Percentiles rank a stretch among this genome's conserved stretches.
phyloP scores from a whole-genome alignment of 2,113 vertebrate genomes.

The Upupa epops region DNA sequence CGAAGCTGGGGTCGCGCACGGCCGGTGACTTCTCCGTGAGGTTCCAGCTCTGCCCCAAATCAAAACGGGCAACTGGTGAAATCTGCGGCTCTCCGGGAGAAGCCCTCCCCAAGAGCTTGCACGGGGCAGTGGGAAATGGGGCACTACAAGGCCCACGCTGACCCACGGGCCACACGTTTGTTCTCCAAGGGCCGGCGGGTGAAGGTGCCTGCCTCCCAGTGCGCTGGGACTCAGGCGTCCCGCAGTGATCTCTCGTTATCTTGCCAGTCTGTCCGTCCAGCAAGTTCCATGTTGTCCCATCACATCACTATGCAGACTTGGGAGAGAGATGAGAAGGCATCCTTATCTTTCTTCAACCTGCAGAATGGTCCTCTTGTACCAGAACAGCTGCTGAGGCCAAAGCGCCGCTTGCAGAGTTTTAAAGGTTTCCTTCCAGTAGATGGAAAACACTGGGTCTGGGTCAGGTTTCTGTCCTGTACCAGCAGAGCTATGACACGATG shows the following conservation, averaged over 20 bases:
- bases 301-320: background rate
- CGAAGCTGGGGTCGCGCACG: too few relatives aligned
- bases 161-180: background rate
- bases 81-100: background rate
- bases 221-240: background rate
- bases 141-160: background rate
- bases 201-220: background rate
- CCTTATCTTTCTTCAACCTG: background rate
- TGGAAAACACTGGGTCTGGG: background rate
- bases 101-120: background rate
- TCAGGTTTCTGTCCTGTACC: background rate
- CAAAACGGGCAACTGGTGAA: background rate
- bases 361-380: background rate
- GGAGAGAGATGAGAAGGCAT: background rate
- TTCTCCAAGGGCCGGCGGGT: too few relatives aligned
- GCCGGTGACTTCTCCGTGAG: background rate
- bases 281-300: background rate
- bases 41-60: background rate
- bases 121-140: background rate
- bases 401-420: background rate
- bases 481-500: background rate
- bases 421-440: background rate
- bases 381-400: background rate
- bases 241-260: background rate
- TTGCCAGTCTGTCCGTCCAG: fast-evolving